Percentiles rank a stretch among this genome's conserved stretches.
phyloP scores from a whole-genome alignment of 2,888 invertebrate species.

The Diplolepis rosae region DNA sequence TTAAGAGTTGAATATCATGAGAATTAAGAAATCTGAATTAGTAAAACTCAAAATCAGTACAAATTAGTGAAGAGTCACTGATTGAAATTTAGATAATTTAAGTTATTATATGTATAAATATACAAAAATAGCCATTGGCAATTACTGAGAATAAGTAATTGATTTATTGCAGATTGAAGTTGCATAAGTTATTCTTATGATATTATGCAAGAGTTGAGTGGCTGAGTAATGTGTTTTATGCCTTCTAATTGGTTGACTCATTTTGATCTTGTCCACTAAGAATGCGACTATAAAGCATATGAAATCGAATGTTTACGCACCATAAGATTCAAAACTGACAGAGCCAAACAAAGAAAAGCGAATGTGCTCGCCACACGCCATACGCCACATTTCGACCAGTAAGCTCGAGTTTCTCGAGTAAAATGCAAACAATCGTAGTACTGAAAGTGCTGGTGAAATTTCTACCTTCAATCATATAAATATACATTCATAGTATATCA shows the following conservation, averaged over 20 bases:
- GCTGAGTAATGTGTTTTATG: no score
- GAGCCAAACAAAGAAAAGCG: slow-evolving; percentile 53
- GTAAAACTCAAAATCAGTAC: no score
- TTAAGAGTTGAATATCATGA: no score
- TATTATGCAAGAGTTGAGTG: no score
- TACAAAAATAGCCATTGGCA: no score
- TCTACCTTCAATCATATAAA: slow-evolving; percentile 54
- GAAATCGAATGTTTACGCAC: not conserved
- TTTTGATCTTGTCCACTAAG: not conserved
- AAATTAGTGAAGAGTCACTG: no score
- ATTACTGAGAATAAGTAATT: no score
- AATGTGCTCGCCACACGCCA: slow-evolving; percentile 38
- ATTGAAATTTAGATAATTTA: no score
- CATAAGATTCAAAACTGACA: slow-evolving; percentile 32
- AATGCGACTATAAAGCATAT: not conserved
- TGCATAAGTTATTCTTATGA: not conserved
- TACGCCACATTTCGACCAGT: slow-evolving; percentile 43
- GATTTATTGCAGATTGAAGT: no score
- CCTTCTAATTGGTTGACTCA: not conserved
- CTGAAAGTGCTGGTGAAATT: slow-evolving; percentile 63
- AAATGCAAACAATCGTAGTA: slow-evolving; percentile 66
- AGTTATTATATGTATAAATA: no score
- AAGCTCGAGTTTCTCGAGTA: slow-evolving; percentile 62
- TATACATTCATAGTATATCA: slow-evolving; percentile 54
- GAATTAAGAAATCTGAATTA: no score